These are phyloP conservation scores for Monoplex corrugatus DNA, from an alignment of 2,888 invertebrate species.

Conservation along the genomic window DNA sequence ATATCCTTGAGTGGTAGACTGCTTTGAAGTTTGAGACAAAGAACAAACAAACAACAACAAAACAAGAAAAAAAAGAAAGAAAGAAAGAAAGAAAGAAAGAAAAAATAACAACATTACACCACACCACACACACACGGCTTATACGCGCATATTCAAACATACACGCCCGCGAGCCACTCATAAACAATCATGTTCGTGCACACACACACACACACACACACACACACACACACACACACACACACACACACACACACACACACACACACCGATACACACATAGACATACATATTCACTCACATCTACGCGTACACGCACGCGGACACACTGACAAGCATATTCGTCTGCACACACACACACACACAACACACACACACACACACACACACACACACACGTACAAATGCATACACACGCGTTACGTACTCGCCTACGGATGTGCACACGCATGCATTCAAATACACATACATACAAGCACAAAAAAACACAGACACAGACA, in stretches of 20 bases:
- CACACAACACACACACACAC: neutral
- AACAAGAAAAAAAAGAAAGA: no score
- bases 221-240: neutral
- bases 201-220: conserved; percentile 17
- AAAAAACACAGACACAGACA: neutral
- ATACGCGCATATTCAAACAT: neutral
- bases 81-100: no score
- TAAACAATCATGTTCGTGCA: neutral
- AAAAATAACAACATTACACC: no score
- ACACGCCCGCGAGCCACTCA: neutral
- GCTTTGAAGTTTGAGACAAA: no score
- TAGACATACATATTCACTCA: neutral
- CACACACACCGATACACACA: neutral
- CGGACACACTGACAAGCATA: no score
- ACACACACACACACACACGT: neutral
- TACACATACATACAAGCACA: neutral
- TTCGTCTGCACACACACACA: conserved; percentile 17
- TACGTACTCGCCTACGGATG: no score
- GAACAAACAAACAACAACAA: no score
- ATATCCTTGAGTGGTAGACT: no score
- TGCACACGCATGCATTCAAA: no score
- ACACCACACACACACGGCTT: no score
- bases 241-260: no score
- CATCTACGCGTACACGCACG: neutral
- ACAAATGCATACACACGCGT: no score